Percentiles rank a stretch among this genome's conserved stretches.
Evolutionary conservation across 2,888 invertebrate genomes (phyloP).

Genomic region (Drosophila incognita): DNA sequence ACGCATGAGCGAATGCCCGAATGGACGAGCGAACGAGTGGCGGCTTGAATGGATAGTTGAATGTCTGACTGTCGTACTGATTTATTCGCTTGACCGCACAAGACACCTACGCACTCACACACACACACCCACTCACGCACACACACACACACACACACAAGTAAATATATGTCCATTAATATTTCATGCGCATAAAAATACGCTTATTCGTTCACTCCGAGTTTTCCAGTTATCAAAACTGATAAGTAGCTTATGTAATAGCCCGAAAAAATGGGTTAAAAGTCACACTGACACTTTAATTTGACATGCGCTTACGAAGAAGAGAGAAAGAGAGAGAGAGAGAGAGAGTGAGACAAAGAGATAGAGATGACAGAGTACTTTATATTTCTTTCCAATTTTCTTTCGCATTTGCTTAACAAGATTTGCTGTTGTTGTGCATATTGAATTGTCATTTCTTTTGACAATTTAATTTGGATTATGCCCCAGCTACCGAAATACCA

Average conservation of each 20-base stretch:
- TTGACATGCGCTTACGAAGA: slow-evolving; percentile 62
- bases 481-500: slow-evolving; percentile 65
- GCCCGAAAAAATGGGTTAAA: slow-evolving; percentile 71
- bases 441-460: slow-evolving; percentile 81
- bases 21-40: slow-evolving; percentile 30
- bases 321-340: neutral
- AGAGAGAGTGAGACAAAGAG: neutral
- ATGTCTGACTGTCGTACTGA: slow-evolving; percentile 64
- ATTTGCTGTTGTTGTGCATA: slow-evolving; percentile 65
- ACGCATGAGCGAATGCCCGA: slow-evolving; percentile 73
- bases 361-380: slow-evolving; percentile 69
- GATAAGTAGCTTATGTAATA: slow-evolving; percentile 82
- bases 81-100: slow-evolving; percentile 77
- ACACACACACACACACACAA: neutral
- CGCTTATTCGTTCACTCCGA: slow-evolving; percentile 15
- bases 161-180: slow-evolving; percentile 58
- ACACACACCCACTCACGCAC: slow-evolving; percentile 2
- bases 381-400: slow-evolving; percentile 61
- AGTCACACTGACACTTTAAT: slow-evolving; percentile 77
- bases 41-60: slow-evolving; percentile 32
- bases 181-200: slow-evolving; percentile 48
- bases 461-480: slow-evolving; percentile 81
- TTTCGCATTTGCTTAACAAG: slow-evolving; percentile 72
- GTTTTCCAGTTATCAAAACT: slow-evolving; percentile 71
- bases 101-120: slow-evolving; percentile 67